Conservation (phyloP, 2,797 vertebrate species). For the Coendou prehensilis region DNA sequence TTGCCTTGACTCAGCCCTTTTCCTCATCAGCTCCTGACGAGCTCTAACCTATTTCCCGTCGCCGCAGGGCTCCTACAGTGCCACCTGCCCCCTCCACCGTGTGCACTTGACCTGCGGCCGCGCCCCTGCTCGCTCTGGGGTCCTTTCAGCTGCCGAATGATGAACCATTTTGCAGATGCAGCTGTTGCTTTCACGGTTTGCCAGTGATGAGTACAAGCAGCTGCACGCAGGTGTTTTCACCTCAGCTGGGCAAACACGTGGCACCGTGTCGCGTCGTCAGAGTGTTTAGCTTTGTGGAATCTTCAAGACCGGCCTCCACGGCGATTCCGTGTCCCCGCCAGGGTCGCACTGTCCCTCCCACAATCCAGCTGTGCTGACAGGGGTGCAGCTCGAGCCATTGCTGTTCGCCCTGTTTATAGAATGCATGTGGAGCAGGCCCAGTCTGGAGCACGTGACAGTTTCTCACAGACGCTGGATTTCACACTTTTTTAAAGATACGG, state of each 20-base stretch:
- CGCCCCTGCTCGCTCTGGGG: not conserved
- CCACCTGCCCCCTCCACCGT: not conserved
- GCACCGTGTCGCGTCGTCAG: not conserved
- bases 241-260: not conserved
- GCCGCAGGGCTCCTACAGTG: not conserved
- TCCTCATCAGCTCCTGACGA: not conserved
- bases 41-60: not conserved
- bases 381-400: not conserved
- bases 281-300: not conserved
- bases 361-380: not conserved
- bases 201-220: not conserved
- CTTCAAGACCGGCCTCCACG: not conserved
- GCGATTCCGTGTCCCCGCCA: not conserved
- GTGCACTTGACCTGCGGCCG: not conserved
- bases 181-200: not conserved
- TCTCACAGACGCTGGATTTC: not conserved
- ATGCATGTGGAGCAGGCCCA: not conserved
- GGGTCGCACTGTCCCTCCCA: not conserved
- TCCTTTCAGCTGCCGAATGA: not conserved
- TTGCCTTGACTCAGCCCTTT: not conserved
- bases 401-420: not conserved
- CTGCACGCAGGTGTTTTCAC: not conserved
- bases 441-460: not conserved
- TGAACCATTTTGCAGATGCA: not conserved
- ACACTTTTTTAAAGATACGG: not conserved